phyloP scores from a whole-genome alignment of 2,888 invertebrate species.

The Sclerodermus sp. region DNA sequence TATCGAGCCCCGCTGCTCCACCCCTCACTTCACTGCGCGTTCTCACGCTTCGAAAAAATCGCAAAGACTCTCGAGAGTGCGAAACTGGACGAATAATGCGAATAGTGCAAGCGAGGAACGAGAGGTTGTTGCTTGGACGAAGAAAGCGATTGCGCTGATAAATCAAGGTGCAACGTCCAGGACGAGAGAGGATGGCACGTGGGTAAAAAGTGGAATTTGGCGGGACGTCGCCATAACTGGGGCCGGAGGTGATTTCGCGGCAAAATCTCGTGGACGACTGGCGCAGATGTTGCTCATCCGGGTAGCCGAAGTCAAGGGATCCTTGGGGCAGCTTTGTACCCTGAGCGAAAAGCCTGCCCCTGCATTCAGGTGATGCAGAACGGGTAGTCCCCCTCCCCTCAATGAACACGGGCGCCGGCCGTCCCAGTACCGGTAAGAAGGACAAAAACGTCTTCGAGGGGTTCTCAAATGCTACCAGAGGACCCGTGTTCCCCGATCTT shows the following conservation, averaged over 20 bases:
- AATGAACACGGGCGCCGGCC: constrained; percentile 5
- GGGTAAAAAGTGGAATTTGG: no score
- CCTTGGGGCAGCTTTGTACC: constrained; percentile 44
- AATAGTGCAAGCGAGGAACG: no score
- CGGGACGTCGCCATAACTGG: no score
- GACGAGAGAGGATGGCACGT: no score
- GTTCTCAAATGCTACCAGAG: constrained; percentile 35
- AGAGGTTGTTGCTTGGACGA: no score
- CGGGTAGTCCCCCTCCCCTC: constrained; percentile 33
- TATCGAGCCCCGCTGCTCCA: no score
- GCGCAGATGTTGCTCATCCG: constrained; percentile 48
- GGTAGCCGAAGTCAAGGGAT: constrained; percentile 49
- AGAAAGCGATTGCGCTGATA: no score
- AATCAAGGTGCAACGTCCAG: no score
- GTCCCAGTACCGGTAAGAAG: constrained; percentile 27
- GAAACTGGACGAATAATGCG: no score
- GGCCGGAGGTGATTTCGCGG: constrained; percentile 28
- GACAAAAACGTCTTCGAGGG: constrained; percentile 47
- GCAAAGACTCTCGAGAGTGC: no score
- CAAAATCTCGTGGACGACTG: constrained; percentile 49
- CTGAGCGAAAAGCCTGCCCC: constrained; percentile 33
- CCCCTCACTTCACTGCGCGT: no score
- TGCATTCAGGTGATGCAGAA: constrained; percentile 40
- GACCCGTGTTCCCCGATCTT: constrained; percentile 5
- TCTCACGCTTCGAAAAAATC: no score